Conservation (phyloP, 2,113 vertebrate genomes). For the Rostratula benghalensis region DNA sequence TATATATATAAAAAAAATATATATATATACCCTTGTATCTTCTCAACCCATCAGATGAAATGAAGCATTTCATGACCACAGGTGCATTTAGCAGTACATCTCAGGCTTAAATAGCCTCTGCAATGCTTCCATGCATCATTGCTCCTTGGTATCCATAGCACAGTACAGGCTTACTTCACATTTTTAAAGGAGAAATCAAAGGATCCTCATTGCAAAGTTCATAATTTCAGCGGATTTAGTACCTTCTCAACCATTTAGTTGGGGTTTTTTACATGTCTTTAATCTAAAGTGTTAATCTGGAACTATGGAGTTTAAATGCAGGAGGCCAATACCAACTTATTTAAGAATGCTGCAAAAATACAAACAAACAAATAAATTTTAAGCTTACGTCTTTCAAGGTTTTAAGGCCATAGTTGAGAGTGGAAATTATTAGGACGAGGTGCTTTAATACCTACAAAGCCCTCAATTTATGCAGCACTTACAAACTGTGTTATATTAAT, state of each 20-base stretch:
- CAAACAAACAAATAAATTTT: neutral
- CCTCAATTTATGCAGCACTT: neutral
- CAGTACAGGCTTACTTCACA: neutral
- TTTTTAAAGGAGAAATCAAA: neutral
- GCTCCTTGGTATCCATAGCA: neutral
- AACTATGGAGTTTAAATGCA: neutral
- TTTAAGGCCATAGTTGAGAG: neutral
- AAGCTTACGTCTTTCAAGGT: neutral
- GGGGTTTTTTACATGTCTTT: neutral
- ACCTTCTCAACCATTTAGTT: neutral
- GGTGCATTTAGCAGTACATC: neutral
- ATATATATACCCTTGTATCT: too few species aligned
- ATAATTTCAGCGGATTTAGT: neutral
- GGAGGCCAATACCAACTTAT: neutral
- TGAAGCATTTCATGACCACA: neutral
- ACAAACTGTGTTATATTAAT: neutral
- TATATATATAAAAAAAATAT: too few species aligned
- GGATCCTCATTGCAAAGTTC: neutral
- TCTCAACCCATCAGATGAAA: neutral
- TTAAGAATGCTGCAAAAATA: neutral
- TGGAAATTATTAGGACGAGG: neutral
- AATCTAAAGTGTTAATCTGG: neutral
- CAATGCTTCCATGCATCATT: neutral
- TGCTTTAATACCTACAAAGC: neutral
- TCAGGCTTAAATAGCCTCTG: neutral